phyloP scores from a whole-genome alignment of 1,140 invertebrate species.

The Ceratina japonica region DNA sequence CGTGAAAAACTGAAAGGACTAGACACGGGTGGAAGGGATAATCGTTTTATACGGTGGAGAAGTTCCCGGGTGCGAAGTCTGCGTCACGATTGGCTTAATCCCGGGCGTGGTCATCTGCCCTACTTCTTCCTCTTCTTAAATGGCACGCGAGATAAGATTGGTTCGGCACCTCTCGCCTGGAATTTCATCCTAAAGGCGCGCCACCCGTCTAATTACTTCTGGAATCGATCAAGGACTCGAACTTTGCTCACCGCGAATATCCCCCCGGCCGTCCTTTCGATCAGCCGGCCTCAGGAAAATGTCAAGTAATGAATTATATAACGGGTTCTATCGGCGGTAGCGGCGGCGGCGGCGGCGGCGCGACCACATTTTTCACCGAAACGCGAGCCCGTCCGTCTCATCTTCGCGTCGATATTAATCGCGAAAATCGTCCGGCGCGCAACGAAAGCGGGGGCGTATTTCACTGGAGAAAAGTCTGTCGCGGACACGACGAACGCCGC shows the following conservation, averaged over 20 bases:
- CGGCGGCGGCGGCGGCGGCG: no score
- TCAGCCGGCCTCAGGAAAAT: slow-evolving; percentile 41
- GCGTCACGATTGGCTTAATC: slow-evolving; percentile 56
- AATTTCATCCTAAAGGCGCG: slow-evolving; percentile 62
- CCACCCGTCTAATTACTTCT: slow-evolving; percentile 65
- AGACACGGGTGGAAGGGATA: slow-evolving; percentile 3
- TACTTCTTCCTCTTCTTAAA: slow-evolving; percentile 66
- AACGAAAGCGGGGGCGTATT: no score
- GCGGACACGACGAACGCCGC: not conserved
- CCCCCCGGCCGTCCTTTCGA: slow-evolving; percentile 38
- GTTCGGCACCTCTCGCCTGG: slow-evolving; percentile 60
- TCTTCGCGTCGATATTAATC: no score
- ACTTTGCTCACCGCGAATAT: slow-evolving; percentile 67
- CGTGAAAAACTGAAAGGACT: not conserved
- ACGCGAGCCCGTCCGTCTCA: no score
- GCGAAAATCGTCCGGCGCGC: no score
- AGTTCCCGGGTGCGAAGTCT: slow-evolving; percentile 35
- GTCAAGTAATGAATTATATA: not conserved
- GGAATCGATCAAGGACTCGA: slow-evolving; percentile 65
- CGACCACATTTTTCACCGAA: not conserved
- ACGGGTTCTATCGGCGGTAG: no score
- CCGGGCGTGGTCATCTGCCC: slow-evolving; percentile 63
- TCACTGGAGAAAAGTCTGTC: not conserved
- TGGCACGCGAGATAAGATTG: slow-evolving; percentile 64
- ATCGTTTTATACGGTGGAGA: slow-evolving; percentile 36